Conservation (phyloP, 1,140 invertebrate genomes). For the Lepidurus packardi region DNA sequence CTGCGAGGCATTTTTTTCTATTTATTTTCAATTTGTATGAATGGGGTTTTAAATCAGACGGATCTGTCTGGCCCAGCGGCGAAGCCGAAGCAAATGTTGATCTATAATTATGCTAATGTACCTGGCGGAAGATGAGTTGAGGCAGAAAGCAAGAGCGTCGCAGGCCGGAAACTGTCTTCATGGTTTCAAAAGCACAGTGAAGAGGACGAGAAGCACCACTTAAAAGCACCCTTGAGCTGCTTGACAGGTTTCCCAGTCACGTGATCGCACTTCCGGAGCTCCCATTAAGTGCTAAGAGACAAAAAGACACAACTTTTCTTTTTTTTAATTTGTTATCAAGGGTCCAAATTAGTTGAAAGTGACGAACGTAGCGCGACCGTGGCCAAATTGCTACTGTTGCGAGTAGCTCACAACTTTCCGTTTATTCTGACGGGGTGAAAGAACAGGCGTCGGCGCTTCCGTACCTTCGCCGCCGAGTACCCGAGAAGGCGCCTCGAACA, state of each 20-base stretch:
- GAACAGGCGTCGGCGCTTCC: not conserved
- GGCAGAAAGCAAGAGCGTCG: not conserved
- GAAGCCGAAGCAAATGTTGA: not conserved
- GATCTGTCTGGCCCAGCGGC: not conserved
- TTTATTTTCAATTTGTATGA: not conserved
- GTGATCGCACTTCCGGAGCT: not conserved
- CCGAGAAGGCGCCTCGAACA: too few relatives aligned
- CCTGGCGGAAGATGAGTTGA: not conserved
- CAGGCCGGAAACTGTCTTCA: conserved; percentile 3
- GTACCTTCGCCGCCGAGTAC: not conserved
- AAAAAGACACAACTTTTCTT: too few relatives aligned
- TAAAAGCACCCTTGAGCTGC: too few relatives aligned
- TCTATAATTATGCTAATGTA: conserved; percentile 13
- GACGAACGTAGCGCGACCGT: not conserved
- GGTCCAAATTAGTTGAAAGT: not conserved
- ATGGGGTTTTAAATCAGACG: not conserved
- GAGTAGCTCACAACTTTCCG: not conserved
- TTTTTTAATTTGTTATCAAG: not conserved
- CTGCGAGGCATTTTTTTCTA: not conserved
- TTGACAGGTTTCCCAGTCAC: not conserved
- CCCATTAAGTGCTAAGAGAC: not conserved
- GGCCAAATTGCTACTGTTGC: not conserved
- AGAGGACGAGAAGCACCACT: too few relatives aligned
- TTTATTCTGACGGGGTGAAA: not conserved
- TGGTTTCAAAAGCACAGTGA: not conserved